Evolutionary conservation across 1,140 invertebrate genomes (phyloP), one percentile per base, ranked within the genome.

Genomic region (Papilio polyxenes): DNA sequence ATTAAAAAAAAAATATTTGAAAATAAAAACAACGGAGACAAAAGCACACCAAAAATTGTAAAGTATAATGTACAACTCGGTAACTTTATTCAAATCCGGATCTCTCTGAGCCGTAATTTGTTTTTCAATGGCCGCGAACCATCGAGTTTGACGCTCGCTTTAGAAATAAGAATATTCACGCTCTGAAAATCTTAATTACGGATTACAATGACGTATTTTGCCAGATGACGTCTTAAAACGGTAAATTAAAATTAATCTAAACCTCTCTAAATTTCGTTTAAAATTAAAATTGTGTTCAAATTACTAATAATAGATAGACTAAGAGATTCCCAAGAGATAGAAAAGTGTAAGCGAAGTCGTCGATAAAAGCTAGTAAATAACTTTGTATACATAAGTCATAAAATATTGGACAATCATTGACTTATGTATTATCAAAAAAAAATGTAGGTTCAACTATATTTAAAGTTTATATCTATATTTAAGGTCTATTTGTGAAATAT

Each of bases 81-180:
- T 51, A 13, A 10, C 2, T 40, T 75, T 75, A 75, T 75, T 75
- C 40, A 75, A 44, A 75, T 75, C 40, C 40, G 40, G 17, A 0
- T 17, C 17, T 23, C 72, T 75, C 72, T 6, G 17, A 48, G 15
- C 10, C 44, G 31, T 49, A 51, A 75, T 75, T 49, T 20, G 74
- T n/a, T 48, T 48, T 48, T 75, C 40, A 75, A 75, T 48, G 40
- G 40, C 37, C 23, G 23, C 40, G 40, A 75, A 48, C 15, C 74
- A 51, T 76, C 48, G 49, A 76, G 49, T 76, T 76, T 53, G 75
- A 76, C 40, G 40, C 6, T 3, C 49, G 40, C 75, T 76, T 15
- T 44, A 48, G 6, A 49, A 75, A 75, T 51, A 76, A 76, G 44
- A 76, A 76, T 76, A 76, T 76, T 76, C 75, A 76, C 13, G 75